Conservation (phyloP, 2,888 invertebrate genomes). For the Cabera pusaria region DNA sequence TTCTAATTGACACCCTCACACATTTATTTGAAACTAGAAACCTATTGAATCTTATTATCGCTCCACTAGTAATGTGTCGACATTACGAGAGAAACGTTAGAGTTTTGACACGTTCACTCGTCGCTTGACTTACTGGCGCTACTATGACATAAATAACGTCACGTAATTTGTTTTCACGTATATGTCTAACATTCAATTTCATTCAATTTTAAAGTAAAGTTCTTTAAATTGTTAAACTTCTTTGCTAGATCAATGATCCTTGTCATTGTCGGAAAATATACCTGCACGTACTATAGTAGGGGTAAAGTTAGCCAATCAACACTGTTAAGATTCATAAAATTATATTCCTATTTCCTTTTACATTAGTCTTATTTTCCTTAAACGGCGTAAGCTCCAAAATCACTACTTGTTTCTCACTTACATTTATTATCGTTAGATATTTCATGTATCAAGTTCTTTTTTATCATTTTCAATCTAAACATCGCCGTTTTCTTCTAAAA, state of each 20-base stretch:
- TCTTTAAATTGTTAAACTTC: too few relatives aligned
- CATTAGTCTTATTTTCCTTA: too few relatives aligned
- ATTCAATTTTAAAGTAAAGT: background rate
- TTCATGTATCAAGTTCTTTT: too few relatives aligned
- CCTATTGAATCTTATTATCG: slow-evolving; percentile 15
- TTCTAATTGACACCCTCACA: slow-evolving; percentile 7
- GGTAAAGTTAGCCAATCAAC: too few relatives aligned
- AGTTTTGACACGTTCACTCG: slow-evolving; percentile 19
- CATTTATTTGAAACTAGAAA: slow-evolving; percentile 18
- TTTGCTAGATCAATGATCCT: too few relatives aligned
- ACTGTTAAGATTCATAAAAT: too few relatives aligned
- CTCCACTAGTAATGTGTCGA: slow-evolving; percentile 4
- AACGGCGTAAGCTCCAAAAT: too few relatives aligned
- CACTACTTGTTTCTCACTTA: too few relatives aligned
- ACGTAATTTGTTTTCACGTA: slow-evolving; percentile 5
- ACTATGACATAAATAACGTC: slow-evolving; percentile 9
- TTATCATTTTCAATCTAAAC: slow-evolving; percentile 10
- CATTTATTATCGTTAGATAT: too few relatives aligned
- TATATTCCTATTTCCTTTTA: too few relatives aligned
- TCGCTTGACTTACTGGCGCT: slow-evolving; percentile 10
- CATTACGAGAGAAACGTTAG: slow-evolving; percentile 3
- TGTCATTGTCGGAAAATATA: too few relatives aligned
- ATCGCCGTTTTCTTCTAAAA: slow-evolving; percentile 13
- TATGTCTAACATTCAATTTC: background rate
- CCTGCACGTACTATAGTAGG: too few relatives aligned